These are phyloP conservation scores for Tapirus terrestris DNA, from an alignment of 2,113 vertebrate species.

Conservation along the genomic window DNA sequence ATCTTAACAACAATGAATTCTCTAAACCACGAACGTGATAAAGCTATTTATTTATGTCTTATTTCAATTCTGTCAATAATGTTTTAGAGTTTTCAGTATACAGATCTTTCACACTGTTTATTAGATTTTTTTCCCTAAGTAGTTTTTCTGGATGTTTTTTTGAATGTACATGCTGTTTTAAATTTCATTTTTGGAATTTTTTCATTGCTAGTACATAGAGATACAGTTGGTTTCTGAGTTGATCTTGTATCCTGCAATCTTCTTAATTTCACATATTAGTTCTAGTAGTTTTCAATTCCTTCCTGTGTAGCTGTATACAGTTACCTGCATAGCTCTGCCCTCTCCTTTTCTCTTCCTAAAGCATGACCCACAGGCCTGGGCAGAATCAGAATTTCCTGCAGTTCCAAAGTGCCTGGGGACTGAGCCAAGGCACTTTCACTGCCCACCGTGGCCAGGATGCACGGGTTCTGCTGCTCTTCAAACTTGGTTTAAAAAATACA, in stretches of 20 bases:
- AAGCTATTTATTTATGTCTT: neutral
- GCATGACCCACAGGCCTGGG: neutral
- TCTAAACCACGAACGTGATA: neutral
- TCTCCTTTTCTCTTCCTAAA: neutral
- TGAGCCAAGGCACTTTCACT: neutral
- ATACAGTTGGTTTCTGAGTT: neutral
- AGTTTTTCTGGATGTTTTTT: neutral
- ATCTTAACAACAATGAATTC: neutral
- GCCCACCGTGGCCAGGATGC: neutral
- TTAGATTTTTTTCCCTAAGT: slow-evolving; percentile 15
- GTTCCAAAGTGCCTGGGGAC: neutral
- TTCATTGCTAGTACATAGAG: neutral
- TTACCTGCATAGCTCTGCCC: neutral
- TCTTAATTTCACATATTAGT: neutral
- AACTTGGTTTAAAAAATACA: neutral
- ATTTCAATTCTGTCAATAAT: neutral
- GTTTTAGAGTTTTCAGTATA: neutral
- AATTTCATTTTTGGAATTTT: slow-evolving; percentile 20
- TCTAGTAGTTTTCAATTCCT: neutral
- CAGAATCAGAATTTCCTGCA: neutral
- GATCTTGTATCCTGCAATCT: neutral
- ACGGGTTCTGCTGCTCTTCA: neutral
- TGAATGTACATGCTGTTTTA: neutral
- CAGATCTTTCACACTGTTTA: neutral
- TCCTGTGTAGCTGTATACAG: neutral